Evolutionary conservation across 1,140 invertebrate species (phyloP), one percentile per base, ranked within the genome.

Genomic region (Atopsyche davidsoni): DNA sequence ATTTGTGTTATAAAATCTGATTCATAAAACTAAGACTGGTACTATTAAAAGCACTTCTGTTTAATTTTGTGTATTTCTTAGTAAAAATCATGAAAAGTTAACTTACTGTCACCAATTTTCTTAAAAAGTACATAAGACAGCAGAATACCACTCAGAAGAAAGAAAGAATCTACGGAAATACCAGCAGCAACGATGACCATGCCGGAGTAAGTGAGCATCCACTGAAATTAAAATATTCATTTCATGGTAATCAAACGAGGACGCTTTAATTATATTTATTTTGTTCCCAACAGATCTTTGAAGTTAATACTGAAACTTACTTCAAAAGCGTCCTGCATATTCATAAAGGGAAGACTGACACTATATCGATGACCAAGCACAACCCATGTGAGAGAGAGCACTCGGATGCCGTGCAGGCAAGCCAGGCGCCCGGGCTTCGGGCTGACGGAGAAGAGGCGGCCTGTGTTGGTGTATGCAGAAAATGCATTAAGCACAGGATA

Each of bases 331-430:
- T 69, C 67, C 19, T 68, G 55, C 25, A 59, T 51, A 23, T 70
- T 70, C 40, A 59, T 22, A 3, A 61, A 55, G 35, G 60, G 58
- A 38, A 63, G 55, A 28, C 53, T 63, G 55, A 65, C 13, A 34
- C 58, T 47, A 46, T 69, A 73, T 3, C 65, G 59, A 44, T 85
- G 82, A 0, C 79, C 80, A 2, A 83, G 59, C 9, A 85, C 69
- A n/a, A 85, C 75, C 82, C 83, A 85, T 14, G 75, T 62, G 69
- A 83, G 79, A 36, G 77, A 77, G 11, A 84, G 60, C 13, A 75
- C 71, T 38, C 79, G 70, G 22, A 81, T 59, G 0, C 79, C 79
- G 41, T 77, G 75, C 23, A 81, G 25, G 51, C 72, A 77, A 16
- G 66, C 61, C 4, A 79, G 47, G 3, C 59, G 53, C 1, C 58